Base-by-base conservation (phyloP, 1,140 invertebrate species). In the Cephus cinctus region DNA sequence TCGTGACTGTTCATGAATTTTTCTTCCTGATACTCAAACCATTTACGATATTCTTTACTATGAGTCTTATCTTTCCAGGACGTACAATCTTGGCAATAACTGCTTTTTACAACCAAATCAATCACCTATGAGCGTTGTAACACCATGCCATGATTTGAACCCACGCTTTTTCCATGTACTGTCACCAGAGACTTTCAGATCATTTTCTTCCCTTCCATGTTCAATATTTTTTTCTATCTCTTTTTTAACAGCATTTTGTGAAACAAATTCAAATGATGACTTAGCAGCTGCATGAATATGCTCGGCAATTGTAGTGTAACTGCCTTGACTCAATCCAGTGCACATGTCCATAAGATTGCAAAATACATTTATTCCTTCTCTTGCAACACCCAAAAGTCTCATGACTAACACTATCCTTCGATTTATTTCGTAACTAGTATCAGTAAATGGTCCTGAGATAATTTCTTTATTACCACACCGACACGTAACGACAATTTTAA, bases 391-490 rank as follows among this genome's bases (percentile, higher is more conserved):
- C 3, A 55, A 42, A 15, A 55, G 48, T 12, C 48, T 27, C 48
- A 51, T 50, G 18, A 55, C 48, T 15, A 55, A 55, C 5, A 51
- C 34, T 20, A 55, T 55, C 8, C 52, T 23, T 1, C 43, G 23
- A 47, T 51, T 55, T 23, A 55, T 48, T 27, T 27, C 25, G 25
- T 27, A 27, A 27, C 25, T n/a, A 27, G 25, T 27, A n/a, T 27
- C 6, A 27, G n/a, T 27, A 6, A 27, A 27, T 8, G 25, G 25
- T 27, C 25, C 25, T 27, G 25, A 27, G 6, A 8, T 27, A 27
- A 27, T 27, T 27, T 27, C 25, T 36, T 15, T 6, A 36, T 16
- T 36, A 14, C 34, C 34, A 36, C 15, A 36, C 34, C 15, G 34
- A n/a, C 34, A 36, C 34, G 34, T 27, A 27, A 27, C 25, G 25